These are phyloP conservation scores for Pomacea canaliculata DNA, from an alignment of 2,888 invertebrate genomes.

Conservation along the genomic window DNA sequence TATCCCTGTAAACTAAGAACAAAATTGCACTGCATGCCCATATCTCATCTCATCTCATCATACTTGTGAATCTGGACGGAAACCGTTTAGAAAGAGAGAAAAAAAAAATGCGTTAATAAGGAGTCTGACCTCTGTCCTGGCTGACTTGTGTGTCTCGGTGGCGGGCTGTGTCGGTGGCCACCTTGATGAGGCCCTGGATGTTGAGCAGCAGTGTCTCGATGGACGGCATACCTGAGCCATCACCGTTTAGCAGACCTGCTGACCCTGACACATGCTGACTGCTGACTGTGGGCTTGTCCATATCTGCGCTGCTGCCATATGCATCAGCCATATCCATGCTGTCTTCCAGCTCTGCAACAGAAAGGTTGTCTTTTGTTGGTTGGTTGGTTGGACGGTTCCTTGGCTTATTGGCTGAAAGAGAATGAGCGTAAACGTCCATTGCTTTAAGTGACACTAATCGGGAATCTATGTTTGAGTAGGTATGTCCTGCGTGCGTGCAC, in stretches of 20 bases:
- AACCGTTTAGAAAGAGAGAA: too few relatives aligned
- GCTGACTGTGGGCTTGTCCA: slow-evolving; percentile 14
- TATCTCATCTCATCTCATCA: too few relatives aligned
- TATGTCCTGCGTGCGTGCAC: too few relatives aligned
- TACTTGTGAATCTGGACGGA: too few relatives aligned
- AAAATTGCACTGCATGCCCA: too few relatives aligned
- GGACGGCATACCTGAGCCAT: neutral
- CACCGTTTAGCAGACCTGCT: neutral
- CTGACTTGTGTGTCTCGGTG: slow-evolving; percentile 96
- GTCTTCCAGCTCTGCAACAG: slow-evolving; percentile 23
- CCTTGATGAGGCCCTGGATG: slow-evolving; percentile 94
- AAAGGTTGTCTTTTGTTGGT: neutral
- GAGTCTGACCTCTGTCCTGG: slow-evolving; percentile 91
- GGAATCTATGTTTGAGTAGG: too few relatives aligned
- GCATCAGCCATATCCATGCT: slow-evolving; percentile 27
- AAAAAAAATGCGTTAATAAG: slow-evolving; percentile 1
- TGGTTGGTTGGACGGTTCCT: too few relatives aligned
- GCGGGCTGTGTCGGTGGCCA: slow-evolving; percentile 96
- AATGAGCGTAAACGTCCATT: too few relatives aligned
- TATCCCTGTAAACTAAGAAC: too few relatives aligned
- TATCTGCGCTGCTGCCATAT: slow-evolving; percentile 23
- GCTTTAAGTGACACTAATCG: too few relatives aligned
- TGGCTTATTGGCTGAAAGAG: too few relatives aligned
- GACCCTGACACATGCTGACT: neutral
- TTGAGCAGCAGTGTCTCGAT: slow-evolving; percentile 92